phyloP scores from a whole-genome alignment of 2,888 invertebrate genomes.

The Craniophora ligustri region DNA sequence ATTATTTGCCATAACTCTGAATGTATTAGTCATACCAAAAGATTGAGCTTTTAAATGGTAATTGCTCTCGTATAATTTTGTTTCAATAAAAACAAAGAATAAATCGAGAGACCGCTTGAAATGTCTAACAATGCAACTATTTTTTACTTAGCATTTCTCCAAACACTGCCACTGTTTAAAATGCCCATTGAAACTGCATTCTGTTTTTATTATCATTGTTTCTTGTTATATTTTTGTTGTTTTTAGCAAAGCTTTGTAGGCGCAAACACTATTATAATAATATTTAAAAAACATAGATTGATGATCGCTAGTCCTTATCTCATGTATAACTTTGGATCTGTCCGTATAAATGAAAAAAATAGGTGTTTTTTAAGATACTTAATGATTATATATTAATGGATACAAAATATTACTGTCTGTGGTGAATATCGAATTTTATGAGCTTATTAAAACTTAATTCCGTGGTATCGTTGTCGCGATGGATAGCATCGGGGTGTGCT shows the following conservation, averaged over 20 bases:
- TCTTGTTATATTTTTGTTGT: constrained; percentile 78
- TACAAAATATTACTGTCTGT: constrained; percentile 84
- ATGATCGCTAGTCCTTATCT: constrained; percentile 82
- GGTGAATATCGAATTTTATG: constrained; percentile 88
- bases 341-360: constrained; percentile 70
- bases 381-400: constrained; percentile 64
- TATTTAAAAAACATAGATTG: constrained; percentile 62
- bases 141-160: constrained; percentile 56
- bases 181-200: constrained; percentile 63
- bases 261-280: constrained; percentile 67
- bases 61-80: constrained; percentile 9
- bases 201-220: constrained; percentile 77
- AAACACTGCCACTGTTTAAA: constrained; percentile 74
- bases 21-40: constrained; percentile 50
- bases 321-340: constrained; percentile 83
- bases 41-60: constrained; percentile 36
- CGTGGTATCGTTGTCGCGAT: constrained; percentile 73
- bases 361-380: constrained; percentile 81
- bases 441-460: constrained; percentile 87
- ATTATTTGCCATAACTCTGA: constrained; percentile 53
- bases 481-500: constrained; percentile 64
- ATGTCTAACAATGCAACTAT: constrained; percentile 42
- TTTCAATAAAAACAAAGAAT: background rate
- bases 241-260: constrained; percentile 79
- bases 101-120: constrained; percentile 16